These are phyloP conservation scores for Oxygymnocypris stewartii DNA, from an alignment of 2,113 vertebrate species.

Conservation along the genomic window DNA sequence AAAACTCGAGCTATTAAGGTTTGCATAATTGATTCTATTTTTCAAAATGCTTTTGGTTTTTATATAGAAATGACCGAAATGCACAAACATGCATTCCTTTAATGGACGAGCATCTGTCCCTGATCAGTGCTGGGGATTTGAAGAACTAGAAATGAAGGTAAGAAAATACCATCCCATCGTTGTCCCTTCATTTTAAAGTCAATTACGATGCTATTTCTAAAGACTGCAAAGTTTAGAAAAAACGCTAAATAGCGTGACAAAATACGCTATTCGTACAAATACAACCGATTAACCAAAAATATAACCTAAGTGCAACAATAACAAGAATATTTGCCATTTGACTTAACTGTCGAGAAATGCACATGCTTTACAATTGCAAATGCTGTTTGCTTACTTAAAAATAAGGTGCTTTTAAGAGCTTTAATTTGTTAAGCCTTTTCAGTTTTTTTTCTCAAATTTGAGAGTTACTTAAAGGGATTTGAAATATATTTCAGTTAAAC, in stretches of 20 bases:
- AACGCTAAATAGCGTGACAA: neutral
- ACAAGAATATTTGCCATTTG: conserved; percentile 60
- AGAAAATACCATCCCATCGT: neutral
- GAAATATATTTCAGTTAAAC: conserved; percentile 67
- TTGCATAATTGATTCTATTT: conserved; percentile 50
- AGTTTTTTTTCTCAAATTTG: conserved; percentile 46
- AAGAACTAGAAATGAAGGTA: neutral
- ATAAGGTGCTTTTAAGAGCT: conserved; percentile 75
- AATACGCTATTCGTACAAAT: conserved; percentile 69
- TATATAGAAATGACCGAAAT: conserved; percentile 37
- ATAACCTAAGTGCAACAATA: conserved; percentile 54
- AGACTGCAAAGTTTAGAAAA: neutral
- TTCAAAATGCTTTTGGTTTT: conserved; percentile 47
- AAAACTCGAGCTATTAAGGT: conserved; percentile 47
- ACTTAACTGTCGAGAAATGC: conserved; percentile 71
- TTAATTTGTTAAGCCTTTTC: conserved; percentile 65
- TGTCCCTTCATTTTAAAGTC: conserved; percentile 30
- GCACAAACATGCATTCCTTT: conserved; percentile 52
- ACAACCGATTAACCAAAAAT: conserved; percentile 58
- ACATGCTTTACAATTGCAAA: conserved; percentile 64
- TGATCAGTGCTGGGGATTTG: conserved; percentile 32
- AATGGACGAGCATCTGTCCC: conserved; percentile 27
- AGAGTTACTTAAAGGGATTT: conserved; percentile 34
- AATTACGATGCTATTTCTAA: conserved; percentile 24
- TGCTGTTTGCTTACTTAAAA: conserved; percentile 56